Base-by-base conservation (phyloP, 2,888 invertebrate species). In the Argynnis bischoffii region DNA sequence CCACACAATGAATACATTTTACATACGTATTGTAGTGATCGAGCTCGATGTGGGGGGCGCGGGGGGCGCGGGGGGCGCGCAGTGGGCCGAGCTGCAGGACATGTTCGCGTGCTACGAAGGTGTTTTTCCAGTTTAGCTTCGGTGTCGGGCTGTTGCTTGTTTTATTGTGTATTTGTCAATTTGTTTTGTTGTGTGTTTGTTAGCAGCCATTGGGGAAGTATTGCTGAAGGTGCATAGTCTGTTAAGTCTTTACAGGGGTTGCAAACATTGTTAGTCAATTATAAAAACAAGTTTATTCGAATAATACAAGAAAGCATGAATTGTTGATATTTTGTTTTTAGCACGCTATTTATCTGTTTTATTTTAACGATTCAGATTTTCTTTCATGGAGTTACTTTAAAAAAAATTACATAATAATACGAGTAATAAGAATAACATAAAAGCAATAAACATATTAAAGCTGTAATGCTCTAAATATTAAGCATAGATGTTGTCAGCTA, bases 31-130 rank as follows among this genome's bases (percentile, higher is more conserved):
- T 41, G 18, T 61, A 61, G 61, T 51, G 61, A 47, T 56, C 35
- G 66, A 57, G 64, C 63, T 54, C 64, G 67, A 63, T 50, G 64
- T 55, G 53, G 63, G 26, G 68, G 55, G 18, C 18, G 63, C 18
- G 70, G 65, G 35, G 64, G 55, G 31, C 15, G 31, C n/a, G 31
- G 55, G 56, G 66, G 64, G 75, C 65, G 55, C 74, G 66, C 74
- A 76, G 54, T 79, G 79, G 79, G 71, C 72, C 16, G 78, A 79
- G 26, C 75, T 78, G 26, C 74, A 72, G 57, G 77, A 78, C 50
- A 71, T 80, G 56, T 77, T 79, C 72, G 53, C 73, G 35, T 68
- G 70, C 46, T 77, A 75, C 69, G 71, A 76, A 78, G 78, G 78
- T 78, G 26, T 35, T 31, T 64, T 57, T 60, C 56, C 47, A 54